Evolutionary conservation across 92 coral and sea anemone species (phyloP), one percentile per base, ranked within the genome.

Genomic region (Umimayanthus chanpuru): DNA sequence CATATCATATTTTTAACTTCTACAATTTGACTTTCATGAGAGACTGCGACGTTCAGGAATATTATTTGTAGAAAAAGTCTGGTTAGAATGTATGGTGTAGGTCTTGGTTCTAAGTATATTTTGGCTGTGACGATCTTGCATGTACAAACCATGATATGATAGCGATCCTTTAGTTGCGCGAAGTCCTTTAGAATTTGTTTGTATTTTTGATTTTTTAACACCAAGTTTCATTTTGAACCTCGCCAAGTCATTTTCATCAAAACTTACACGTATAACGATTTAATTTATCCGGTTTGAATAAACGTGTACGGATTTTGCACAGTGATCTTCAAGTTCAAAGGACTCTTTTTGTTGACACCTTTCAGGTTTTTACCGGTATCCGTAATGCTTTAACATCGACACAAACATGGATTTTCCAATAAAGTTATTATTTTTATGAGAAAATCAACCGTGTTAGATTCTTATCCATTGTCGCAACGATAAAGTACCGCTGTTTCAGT

Each of bases 101-200:
- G 21, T 44, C 36, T 32, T 32, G 36, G 40, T 73, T 9, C 58
- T 53, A 1, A 14, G 21, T 47, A 39, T 82, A 44, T 25, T 26
- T 82, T 82, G 44, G 86, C 77, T 82, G 39, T 83, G 78, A 83
- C 78, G 39, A 41, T 82, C 75, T 66, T 43, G 4, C 58, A 53
- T 53, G 58, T 12, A 53, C 58, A 53, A 53, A 12, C 20, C 58
- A 53, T 53, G 58, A 40, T 43, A 39, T 65, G 86, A 67, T 83
- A 83, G 66, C 87, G 26, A 47, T 77, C 87, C 87, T 70, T 70
- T 67, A 83, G 50, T 68, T 44, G 39, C 67, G 32, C 64, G 70
- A 70, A 44, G 70, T 67, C 77, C 67, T 44, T 83, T 16, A 40
- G 14, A 25, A 44, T 23, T 70, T 68, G 16, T 36, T 61, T 47